phyloP scores from a whole-genome alignment of 2,888 invertebrate genomes.

The Polydrusus pterygomalis region DNA sequence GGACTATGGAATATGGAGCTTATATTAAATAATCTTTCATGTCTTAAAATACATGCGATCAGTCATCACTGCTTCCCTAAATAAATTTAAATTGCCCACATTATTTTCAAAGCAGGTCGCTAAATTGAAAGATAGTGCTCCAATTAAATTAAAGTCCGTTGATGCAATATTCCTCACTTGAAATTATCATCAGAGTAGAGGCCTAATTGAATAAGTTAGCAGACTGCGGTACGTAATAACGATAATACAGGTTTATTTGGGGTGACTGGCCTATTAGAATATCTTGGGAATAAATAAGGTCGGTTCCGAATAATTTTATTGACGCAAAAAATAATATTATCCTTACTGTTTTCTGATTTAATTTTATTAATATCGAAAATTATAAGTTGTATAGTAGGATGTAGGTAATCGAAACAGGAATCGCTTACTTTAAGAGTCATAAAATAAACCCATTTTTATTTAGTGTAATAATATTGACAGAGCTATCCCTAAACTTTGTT shows the following conservation, averaged over 20 bases:
- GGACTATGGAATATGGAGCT: too few species aligned
- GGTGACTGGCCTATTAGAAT: too few species aligned
- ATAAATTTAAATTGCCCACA: slow-evolving; percentile 36
- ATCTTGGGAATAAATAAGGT: not conserved
- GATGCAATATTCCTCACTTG: slow-evolving; percentile 32
- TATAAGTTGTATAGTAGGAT: too few species aligned
- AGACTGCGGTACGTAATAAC: slow-evolving; percentile 1
- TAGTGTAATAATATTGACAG: too few species aligned
- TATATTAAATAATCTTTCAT: not conserved
- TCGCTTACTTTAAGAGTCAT: too few species aligned
- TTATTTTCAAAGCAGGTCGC: slow-evolving; percentile 32
- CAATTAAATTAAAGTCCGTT: slow-evolving; percentile 29
- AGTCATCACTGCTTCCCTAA: slow-evolving; percentile 11
- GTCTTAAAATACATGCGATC: not conserved
- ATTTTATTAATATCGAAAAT: too few species aligned
- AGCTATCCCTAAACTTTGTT: too few species aligned
- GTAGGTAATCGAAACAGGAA: too few species aligned
- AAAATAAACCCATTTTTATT: too few species aligned
- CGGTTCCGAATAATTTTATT: not conserved
- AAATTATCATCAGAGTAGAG: not conserved
- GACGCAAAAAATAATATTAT: too few species aligned
- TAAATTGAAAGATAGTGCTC: slow-evolving; percentile 33
- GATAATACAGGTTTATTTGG: not conserved
- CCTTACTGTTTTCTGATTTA: too few species aligned
- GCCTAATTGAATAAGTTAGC: slow-evolving; percentile 30